Evolutionary conservation across 2,888 invertebrate species (phyloP).

Genomic region (Miltochrista miniata): DNA sequence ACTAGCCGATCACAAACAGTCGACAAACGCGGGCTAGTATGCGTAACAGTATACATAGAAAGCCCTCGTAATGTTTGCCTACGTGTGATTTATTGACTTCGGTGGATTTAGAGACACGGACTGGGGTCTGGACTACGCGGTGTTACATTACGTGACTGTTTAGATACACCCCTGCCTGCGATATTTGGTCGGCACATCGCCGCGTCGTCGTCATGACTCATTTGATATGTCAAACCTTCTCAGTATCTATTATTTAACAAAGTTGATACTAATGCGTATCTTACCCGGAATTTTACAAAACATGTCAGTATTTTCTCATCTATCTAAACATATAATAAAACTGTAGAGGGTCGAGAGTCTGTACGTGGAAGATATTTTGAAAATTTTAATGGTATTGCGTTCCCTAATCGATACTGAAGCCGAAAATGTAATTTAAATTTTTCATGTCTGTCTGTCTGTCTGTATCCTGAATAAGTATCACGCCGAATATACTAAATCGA

Average conservation of each 20-base stretch:
- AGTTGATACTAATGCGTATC: no score
- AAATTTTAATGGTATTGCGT: no score
- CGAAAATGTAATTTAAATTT: no score
- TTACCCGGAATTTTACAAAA: no score
- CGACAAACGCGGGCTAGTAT: conserved; percentile 55
- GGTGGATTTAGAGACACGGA: conserved; percentile 80
- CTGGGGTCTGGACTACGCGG: conserved; percentile 53
- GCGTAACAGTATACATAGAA: conserved; percentile 74
- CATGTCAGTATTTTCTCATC: no score
- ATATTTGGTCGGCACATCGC: conserved; percentile 24
- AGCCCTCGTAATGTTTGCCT: conserved; percentile 78
- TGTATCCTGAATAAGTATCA: no score
- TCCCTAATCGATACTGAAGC: no score
- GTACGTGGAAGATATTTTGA: no score
- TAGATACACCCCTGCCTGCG: conserved; percentile 51
- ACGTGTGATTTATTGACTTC: conserved; percentile 84
- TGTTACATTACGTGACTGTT: conserved; percentile 71
- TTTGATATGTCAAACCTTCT: conserved; percentile 26
- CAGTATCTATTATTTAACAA: background rate
- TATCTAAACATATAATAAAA: no score
- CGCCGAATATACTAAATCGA: no score
- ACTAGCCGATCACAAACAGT: conserved; percentile 62
- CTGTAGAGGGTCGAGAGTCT: no score
- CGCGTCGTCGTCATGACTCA: conserved; percentile 25
- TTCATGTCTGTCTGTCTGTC: no score